Evolutionary conservation across 2,113 vertebrate species (phyloP), one percentile per base, ranked within the genome.

Genomic region (Bostrychus sinensis): DNA sequence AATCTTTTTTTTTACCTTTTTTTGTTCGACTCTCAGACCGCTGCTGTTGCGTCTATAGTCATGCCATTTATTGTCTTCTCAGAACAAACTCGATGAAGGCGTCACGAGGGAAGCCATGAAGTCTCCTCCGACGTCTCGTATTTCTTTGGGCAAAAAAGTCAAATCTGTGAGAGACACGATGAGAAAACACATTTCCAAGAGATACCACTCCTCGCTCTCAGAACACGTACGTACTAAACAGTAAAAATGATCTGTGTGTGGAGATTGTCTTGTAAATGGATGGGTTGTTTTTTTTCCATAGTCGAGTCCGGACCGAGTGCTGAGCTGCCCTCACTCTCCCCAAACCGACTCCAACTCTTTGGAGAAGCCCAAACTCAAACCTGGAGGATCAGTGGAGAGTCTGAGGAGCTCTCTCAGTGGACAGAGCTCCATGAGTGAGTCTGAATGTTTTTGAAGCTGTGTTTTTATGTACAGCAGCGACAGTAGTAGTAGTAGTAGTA

Each of bases 351-450:
- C 89, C 0, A 93, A 93, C 73, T 90, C 93, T 22, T 30, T 89
- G 84, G 96, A 97, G 66, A 97, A 96, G 59, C 91, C 94, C 79
- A 95, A 94, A 72, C 94, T 98, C 76, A 98, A 97, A 88, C 94
- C 93, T 0, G 96, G 95, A 9, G 95, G 97, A 4, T 98, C 97
- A 0, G 96, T 99, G 12, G 97, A 99, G 84, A 98, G 97, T 84
- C 93, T 99, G 72, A 92, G 96, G 67, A 98, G 96, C 43, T 99
- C 97, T 1, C 93, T 98, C 38, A 99, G 97, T 0, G 96, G 95
- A 45, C 97, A 99, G 76, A 98, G 97, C 73, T 98, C 96, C 20
- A 96, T 96, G 95, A 98, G 96, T 98, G 90, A 88, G 96, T 94
- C 61, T 63, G 19, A 8, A 93, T 92, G 46, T 77, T 58, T 42